These are phyloP conservation scores for Malacoraja senta DNA, from an alignment of 2,797 vertebrate genomes.

Conservation along the genomic window DNA sequence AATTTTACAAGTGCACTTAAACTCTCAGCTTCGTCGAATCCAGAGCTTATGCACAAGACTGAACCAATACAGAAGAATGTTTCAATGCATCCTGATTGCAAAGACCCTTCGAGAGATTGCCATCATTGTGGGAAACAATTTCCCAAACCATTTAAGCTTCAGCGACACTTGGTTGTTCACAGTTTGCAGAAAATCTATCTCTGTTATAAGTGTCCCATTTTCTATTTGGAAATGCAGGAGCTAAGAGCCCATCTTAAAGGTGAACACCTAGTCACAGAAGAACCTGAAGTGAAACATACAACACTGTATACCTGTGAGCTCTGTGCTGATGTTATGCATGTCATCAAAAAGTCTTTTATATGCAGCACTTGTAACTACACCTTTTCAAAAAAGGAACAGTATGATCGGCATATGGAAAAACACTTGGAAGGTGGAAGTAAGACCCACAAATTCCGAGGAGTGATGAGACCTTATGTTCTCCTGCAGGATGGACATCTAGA, in stretches of 20 bases:
- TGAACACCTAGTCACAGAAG: constrained; percentile 70
- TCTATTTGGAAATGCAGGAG: constrained; percentile 78
- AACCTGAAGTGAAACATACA: constrained; percentile 82
- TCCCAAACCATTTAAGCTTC: constrained; percentile 96
- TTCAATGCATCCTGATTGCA: constrained; percentile 85
- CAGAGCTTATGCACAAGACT: constrained; percentile 60
- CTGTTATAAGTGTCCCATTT: constrained; percentile 83
- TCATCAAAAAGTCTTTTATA: constrained; percentile 92
- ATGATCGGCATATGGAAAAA: constrained; percentile 96
- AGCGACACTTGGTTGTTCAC: constrained; percentile 92
- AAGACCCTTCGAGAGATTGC: constrained; percentile 92
- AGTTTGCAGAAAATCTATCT: constrained; percentile 90
- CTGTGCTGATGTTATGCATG: constrained; percentile 91
- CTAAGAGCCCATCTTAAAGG: constrained; percentile 79
- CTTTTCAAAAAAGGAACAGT: constrained; percentile 96
- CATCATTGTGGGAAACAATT: constrained; percentile 98
- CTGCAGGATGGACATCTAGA: constrained; percentile 59
- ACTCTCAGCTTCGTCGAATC: constrained; percentile 52
- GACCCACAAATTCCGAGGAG: constrained; percentile 83
- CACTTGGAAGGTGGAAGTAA: constrained; percentile 74
- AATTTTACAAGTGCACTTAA: constrained; percentile 51
- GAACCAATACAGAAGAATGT: constrained; percentile 63
- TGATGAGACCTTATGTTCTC: constrained; percentile 67
- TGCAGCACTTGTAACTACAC: constrained; percentile 98
- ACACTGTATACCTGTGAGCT: constrained; percentile 91